These are phyloP conservation scores for Chlorocebus sabaeus DNA, from an alignment of 2,113 vertebrate genomes.

Conservation along the genomic window DNA sequence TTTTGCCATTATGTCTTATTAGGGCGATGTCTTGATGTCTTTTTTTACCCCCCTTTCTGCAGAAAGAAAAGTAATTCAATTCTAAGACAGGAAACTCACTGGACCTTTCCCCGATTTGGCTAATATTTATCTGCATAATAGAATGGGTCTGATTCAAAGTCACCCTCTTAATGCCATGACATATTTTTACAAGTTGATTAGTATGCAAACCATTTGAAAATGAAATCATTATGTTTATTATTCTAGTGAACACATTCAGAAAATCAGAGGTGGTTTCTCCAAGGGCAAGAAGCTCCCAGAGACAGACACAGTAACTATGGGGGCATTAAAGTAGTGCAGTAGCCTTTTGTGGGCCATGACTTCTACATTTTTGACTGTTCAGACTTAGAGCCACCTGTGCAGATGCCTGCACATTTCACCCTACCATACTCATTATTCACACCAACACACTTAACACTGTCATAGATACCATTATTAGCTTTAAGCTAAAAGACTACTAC, in stretches of 20 bases:
- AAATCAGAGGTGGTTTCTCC: neutral
- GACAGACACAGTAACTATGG: neutral
- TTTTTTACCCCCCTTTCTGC: neutral
- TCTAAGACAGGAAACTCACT: conserved; percentile 27
- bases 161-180: neutral
- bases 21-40: neutral
- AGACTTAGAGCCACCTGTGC: neutral
- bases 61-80: conserved; percentile 23
- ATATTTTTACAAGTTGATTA: neutral
- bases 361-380: neutral
- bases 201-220: conserved; percentile 3
- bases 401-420: neutral
- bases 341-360: neutral
- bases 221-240: neutral
- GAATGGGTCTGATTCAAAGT: neutral
- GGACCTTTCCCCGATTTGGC: neutral
- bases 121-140: neutral
- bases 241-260: neutral
- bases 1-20: neutral
- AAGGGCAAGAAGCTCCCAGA: neutral
- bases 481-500: neutral
- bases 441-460: neutral
- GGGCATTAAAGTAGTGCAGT: neutral
- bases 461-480: neutral
- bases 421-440: neutral